Base-by-base conservation (phyloP, 35 echinoderm and acorn worm species). In the Acanthaster planci region DNA sequence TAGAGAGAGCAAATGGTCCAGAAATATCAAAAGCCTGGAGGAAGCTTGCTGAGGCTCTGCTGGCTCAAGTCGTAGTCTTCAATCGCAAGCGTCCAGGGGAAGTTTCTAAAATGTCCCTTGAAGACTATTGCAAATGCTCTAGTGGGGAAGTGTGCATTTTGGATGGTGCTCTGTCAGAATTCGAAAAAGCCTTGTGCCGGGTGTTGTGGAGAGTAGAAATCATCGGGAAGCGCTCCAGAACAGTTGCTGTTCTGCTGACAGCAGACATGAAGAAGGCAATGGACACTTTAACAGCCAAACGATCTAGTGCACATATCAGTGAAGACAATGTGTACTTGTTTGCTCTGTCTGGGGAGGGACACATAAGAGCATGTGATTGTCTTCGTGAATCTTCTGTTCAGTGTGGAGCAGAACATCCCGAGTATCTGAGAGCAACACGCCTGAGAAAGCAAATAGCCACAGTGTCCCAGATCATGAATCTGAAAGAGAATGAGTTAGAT, bases 401-500 rank as follows among this genome's bases (percentile, higher is more conserved):
- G 8, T 89, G 89, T 78, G 59, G 76, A 15, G 81, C 86, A 29
- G 81, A 83, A 39, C 27, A 88, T 51, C 93, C 93, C 14, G 27
- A 67, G 47, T 40, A 58, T 72, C 58, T 96, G 2, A 75, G 80
- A 37, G 78, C 89, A 19, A 96, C 93, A 47, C 59, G 39, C 17
- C 52, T 96, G 30, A 44, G 93, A n/a, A 96, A 96, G 59, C 89
- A 96, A 39, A 85, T 96, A 84, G 89, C 89, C 0, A 89, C 84
- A 7, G 58, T 88, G 1, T 91, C 88, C n/a, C 93, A 97, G 59
- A 83, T 97, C 0, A 89, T 92, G 76, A 91, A 91, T 37, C 67
- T 92, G 15, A 39, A 82, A 76, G 93, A 92, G 12, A 87, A 96
- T 76, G 93, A 96, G 52, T 58, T 92, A 17, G 93, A 96, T 76